Conservation (phyloP, 2,888 invertebrate genomes). For the Smittia sp. region DNA sequence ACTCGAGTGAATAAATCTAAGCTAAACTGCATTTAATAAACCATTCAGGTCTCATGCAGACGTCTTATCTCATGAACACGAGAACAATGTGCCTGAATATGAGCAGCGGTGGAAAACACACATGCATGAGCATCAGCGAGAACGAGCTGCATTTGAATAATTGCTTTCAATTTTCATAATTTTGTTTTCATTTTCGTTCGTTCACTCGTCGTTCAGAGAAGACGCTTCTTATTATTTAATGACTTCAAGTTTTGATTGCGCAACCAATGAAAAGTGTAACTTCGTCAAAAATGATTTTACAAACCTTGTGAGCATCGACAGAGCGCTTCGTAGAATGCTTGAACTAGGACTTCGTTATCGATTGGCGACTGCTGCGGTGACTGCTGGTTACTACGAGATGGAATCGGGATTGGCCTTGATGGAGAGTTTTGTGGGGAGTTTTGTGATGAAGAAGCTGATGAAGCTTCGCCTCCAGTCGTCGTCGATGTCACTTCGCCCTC, state of each 20-base stretch:
- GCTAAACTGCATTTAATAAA: not conserved
- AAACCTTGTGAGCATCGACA: slow-evolving; percentile 45
- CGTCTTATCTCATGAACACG: slow-evolving; percentile 10
- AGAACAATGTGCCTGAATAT: slow-evolving; percentile 11
- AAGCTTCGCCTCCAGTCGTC: not conserved
- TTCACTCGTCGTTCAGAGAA: slow-evolving; percentile 12
- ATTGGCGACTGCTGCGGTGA: slow-evolving; percentile 43
- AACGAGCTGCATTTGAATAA: slow-evolving; percentile 24
- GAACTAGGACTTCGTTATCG: slow-evolving; percentile 50
- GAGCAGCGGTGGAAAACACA: not conserved
- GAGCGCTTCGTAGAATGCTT: slow-evolving; percentile 52
- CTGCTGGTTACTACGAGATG: not conserved
- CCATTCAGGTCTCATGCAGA: slow-evolving; percentile 16
- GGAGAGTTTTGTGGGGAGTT: slow-evolving; percentile 42
- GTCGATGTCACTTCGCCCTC: slow-evolving; percentile 45
- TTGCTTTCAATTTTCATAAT: slow-evolving; percentile 29
- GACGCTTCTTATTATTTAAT: slow-evolving; percentile 21
- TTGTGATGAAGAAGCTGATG: not conserved
- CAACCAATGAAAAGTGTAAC: not conserved
- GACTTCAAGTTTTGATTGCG: slow-evolving; percentile 21
- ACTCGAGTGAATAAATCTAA: not conserved
- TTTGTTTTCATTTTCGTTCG: slow-evolving; percentile 30
- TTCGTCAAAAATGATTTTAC: slow-evolving; percentile 17
- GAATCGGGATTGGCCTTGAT: slow-evolving; percentile 22
- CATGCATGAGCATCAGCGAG: not conserved